Conservation (phyloP, 2,888 invertebrate genomes). For the Leptodirus hochenwartii region DNA sequence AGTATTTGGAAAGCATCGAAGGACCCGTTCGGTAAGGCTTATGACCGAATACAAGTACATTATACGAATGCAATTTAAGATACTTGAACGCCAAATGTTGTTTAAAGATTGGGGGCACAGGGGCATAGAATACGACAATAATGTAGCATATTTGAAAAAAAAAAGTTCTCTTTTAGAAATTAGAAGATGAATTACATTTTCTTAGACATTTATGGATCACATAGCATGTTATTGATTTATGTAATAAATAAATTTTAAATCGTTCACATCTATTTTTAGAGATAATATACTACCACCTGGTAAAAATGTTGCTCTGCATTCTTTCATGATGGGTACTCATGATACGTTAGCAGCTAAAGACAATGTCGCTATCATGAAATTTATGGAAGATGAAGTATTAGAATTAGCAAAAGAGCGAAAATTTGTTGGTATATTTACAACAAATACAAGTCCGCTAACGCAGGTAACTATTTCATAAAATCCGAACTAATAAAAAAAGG, state of each 20-base stretch:
- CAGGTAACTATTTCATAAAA: constrained; percentile 35
- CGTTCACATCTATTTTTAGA: constrained; percentile 19
- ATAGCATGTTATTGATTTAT: too few relatives aligned
- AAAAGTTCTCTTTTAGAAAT: too few relatives aligned
- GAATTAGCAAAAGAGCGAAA: constrained; percentile 41
- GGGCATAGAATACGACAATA: too few relatives aligned
- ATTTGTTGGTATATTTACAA: constrained; percentile 65
- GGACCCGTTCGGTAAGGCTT: constrained; percentile 41
- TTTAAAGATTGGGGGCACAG: too few relatives aligned
- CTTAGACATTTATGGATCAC: too few relatives aligned
- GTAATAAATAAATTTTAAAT: too few relatives aligned
- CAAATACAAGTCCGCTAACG: constrained; percentile 76
- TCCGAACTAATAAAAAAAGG: constrained; percentile 5
- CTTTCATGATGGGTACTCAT: constrained; percentile 77
- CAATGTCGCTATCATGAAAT: constrained; percentile 61
- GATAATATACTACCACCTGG: constrained; percentile 42
- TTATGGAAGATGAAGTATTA: constrained; percentile 59
- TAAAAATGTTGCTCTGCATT: constrained; percentile 54
- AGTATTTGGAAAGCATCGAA: constrained; percentile 61
- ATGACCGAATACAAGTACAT: too few relatives aligned
- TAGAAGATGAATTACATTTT: too few relatives aligned
- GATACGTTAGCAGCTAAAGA: constrained; percentile 44
- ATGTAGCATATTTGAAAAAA: too few relatives aligned
- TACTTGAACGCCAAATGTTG: too few relatives aligned
- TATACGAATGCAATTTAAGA: too few relatives aligned